A percentile compares a stretch with the other conserved stretches of the same genome.
These are phyloP conservation scores for Cryptotermes secundus DNA, from an alignment of 1,140 invertebrate genomes.

Conservation along the genomic window DNA sequence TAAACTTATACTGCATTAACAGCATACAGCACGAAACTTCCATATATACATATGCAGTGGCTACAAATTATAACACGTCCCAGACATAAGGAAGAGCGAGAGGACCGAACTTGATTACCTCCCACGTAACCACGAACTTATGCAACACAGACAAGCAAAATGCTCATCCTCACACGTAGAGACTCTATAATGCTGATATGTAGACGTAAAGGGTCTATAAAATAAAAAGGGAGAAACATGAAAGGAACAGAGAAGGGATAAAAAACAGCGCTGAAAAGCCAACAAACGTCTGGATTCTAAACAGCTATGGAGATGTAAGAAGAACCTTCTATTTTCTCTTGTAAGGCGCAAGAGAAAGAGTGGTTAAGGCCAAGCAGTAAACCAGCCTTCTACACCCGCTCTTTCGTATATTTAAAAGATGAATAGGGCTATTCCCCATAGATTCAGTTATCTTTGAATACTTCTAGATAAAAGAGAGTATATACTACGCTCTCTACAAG, in stretches of 20 bases:
- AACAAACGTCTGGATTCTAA: constrained; percentile 12
- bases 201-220: too few relatives aligned
- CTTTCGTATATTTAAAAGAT: constrained; percentile 40
- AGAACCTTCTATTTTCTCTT: background rate
- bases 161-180: too few relatives aligned
- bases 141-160: background rate
- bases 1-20: background rate
- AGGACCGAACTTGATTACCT: background rate
- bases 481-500: background rate
- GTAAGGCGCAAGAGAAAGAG: background rate
- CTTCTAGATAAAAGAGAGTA: constrained; percentile 11
- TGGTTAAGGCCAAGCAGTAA: background rate
- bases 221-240: background rate
- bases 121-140: background rate
- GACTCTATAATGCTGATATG: too few relatives aligned
- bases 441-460: constrained; percentile 42
- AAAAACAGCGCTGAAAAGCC: background rate
- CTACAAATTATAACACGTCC: background rate
- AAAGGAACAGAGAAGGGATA: background rate
- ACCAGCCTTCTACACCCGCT: background rate
- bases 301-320: constrained; percentile 16
- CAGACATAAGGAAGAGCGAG: background rate
- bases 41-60: background rate
- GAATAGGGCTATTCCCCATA: constrained; percentile 41
- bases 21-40: background rate